Base-by-base conservation (phyloP, 1,140 invertebrate species). In the Mactra quadrangularis region DNA sequence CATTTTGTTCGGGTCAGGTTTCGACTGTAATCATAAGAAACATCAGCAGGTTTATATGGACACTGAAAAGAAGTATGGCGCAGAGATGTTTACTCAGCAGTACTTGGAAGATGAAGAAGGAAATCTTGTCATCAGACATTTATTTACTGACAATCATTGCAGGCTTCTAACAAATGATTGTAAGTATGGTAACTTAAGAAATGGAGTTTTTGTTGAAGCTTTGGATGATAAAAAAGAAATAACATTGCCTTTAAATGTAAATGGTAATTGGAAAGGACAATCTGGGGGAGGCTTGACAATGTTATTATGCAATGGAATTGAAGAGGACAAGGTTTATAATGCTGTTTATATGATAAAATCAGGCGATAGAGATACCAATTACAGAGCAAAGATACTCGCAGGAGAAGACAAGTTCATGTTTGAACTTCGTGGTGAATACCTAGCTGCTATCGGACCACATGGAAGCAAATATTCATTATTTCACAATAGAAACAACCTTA, bases 381-480 rank as follows among this genome's bases (percentile, higher is more conserved):
- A 87, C 25, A 22, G 81, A 31, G 29, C 60, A 9, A 74, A 50
- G 13, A 25, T 87, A 13, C 64, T 89, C 17, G 62, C 53, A 53
- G 89, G 89, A 19, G 83, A 87, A 25, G 86, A 89, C 45, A 87
- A 83, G 38, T 89, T 84, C 72, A 78, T 83, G 41, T 89, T 88
- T 74, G 60, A 29, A 9, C 50, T 52, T 0, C 53, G 41, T 9
- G 55, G 35, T 31, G 52, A 84, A 17, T 41, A 22, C 22, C 29
- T 89, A 1, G 27, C 22, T n/a, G 74, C 85, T 15, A 31, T 29
- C 25, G 89, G 86, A 17, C 53, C 77, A 15, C 25, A 7, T 19
- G 50, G 81, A 0, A 76, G 74, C 52, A 29, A 35, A 7, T 89
- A 86, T 84, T 57, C 76, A 22, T 3, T 89, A 3, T 89, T 84